Conservation (phyloP, 2,113 vertebrate species). For the Cynocephalus volans region DNA sequence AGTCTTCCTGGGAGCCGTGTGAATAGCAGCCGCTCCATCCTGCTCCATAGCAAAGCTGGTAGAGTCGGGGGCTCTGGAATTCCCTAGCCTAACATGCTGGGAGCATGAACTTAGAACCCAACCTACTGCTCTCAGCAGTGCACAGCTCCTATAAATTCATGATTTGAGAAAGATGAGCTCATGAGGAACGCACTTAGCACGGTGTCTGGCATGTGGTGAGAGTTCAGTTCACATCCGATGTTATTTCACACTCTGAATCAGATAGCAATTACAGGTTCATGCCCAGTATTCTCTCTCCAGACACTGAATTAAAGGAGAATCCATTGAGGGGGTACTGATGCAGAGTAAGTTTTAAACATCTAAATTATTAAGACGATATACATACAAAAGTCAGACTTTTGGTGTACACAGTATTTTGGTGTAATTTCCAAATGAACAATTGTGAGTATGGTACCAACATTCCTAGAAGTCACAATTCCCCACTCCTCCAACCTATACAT, state of each 20-base stretch:
- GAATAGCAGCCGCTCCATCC: fast-evolving
- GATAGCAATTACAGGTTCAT: fast-evolving
- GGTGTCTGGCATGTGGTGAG: neutral
- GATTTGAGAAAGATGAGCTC: neutral
- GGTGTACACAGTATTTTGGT: fast-evolving
- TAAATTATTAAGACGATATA: no score
- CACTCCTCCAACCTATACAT: neutral
- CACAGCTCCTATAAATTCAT: fast-evolving
- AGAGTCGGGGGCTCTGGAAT: neutral
- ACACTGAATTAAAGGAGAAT: neutral
- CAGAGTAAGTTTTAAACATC: neutral
- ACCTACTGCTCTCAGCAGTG: neutral
- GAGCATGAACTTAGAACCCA: neutral
- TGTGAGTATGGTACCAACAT: neutral
- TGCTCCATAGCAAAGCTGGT: fast-evolving
- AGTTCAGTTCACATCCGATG: neutral
- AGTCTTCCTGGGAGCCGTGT: neutral
- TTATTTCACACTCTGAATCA: neutral
- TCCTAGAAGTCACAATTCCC: neutral
- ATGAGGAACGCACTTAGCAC: neutral
- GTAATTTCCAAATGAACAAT: neutral
- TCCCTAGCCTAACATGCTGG: neutral
- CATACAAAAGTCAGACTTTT: neutral
- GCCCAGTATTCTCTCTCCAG: neutral
- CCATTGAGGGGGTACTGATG: no score